Base-by-base conservation (phyloP, 1,140 invertebrate genomes). In the Aradophagus sp. region DNA sequence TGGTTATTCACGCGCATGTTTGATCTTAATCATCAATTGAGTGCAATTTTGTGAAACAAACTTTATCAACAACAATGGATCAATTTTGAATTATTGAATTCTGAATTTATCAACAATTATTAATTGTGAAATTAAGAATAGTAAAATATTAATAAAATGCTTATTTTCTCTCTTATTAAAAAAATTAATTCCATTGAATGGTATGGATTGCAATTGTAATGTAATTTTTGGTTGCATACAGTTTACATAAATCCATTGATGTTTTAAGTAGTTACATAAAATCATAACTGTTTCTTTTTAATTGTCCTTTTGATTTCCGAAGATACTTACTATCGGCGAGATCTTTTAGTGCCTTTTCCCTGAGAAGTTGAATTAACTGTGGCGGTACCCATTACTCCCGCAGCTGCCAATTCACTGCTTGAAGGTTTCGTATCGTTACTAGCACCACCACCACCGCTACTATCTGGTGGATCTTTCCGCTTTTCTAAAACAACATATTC, bases 401-500 rank as follows among this genome's bases (percentile, higher is more conserved):
- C 82, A 10, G 80, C 75, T 35, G 82, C 74, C 58, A 87, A 68
- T 45, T 88, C 88, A 71, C 87, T 87, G 75, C 90, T 91, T 11
- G 89, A 90, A 5, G 93, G 91, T 83, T 94, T 94, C 14, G 91
- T 90, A 67, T 94, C 93, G 71, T 87, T 83, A 4, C 71, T 80
- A 67, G 81, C 85, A 47, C 87, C 89, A 76, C 92, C 91, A 1
- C 61, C 55, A 5, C 72, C 81, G 67, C 83, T 86, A 42, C 87
- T 90, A 76, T 93, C 91, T 74, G 91, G 90, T 2, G 91, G 91
- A 78, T 95, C 93, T 89, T 95, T 95, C 77, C 94, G 91, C 87
- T 95, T 95, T 88, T 95, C 93, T 91, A 87, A 44, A 86, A 87
- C 84, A 77, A 84, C 80, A 79, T 84, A 86, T 83, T 86, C 83